phyloP scores from a whole-genome alignment of 2,113 vertebrate genomes.

The Ochotona princeps region DNA sequence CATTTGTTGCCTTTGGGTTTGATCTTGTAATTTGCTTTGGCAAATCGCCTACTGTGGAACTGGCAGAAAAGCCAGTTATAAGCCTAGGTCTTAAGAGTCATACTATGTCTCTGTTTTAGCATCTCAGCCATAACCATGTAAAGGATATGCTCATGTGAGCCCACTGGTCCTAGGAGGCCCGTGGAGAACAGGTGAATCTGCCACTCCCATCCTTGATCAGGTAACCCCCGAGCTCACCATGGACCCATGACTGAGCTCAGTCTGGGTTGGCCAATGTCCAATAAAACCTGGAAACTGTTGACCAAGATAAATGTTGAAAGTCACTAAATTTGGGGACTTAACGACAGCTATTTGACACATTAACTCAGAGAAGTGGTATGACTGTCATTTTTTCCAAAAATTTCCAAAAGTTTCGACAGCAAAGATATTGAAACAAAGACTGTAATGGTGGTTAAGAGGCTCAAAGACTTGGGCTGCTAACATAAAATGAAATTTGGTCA shows the following conservation, averaged over 20 bases:
- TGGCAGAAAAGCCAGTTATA: neutral
- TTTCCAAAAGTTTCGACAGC: conserved; percentile 26
- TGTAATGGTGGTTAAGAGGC: conserved; percentile 13
- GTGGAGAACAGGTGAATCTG: neutral
- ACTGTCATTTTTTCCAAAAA: too few relatives aligned
- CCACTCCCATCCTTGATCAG: neutral
- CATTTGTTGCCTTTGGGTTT: neutral
- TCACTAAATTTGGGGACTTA: neutral
- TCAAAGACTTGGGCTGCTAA: neutral
- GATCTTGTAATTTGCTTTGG: neutral
- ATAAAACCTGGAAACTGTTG: neutral
- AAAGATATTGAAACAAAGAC: neutral
- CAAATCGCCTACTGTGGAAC: conserved; percentile 19
- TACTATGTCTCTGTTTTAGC: conserved; percentile 9
- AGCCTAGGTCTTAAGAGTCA: conserved; percentile 19
- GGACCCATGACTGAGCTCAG: neutral
- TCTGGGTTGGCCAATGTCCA: neutral
- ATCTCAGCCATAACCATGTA: neutral
- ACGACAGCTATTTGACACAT: neutral
- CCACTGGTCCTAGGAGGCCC: neutral
- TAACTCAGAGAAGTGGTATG: neutral
- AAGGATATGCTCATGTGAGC: conserved; percentile 9
- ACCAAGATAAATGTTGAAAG: conserved; percentile 34
- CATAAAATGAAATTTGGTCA: conserved; percentile 14
- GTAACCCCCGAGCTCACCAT: neutral